Evolutionary conservation across 2,113 vertebrate genomes (phyloP).

Genomic region (Budorcas taxicolor): DNA sequence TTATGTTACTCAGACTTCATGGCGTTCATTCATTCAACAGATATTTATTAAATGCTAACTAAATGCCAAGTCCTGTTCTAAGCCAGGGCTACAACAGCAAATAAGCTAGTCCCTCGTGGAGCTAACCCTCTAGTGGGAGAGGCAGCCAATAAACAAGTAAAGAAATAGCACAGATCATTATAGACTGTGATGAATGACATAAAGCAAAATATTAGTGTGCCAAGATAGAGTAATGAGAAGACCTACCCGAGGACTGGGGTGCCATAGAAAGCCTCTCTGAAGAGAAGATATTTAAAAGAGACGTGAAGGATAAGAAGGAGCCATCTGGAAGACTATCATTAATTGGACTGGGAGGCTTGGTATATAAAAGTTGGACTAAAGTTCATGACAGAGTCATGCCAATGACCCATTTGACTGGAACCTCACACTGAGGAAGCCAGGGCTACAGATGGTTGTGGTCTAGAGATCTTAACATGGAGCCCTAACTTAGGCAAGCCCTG

Average conservation of each 20-base stretch:
- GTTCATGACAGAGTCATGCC: background rate
- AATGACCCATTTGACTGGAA: background rate
- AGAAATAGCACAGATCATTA: background rate
- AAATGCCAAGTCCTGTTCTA: background rate
- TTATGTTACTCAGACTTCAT: background rate
- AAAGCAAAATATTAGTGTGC: background rate
- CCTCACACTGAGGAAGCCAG: background rate
- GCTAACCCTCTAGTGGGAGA: background rate
- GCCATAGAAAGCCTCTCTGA: background rate
- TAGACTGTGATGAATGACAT: background rate
- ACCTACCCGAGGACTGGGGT: background rate
- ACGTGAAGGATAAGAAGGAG: background rate
- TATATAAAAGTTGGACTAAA: background rate
- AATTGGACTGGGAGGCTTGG: background rate
- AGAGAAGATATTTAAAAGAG: background rate
- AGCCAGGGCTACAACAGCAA: background rate
- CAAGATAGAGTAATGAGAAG: background rate
- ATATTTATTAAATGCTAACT: background rate
- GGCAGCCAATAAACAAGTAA: background rate
- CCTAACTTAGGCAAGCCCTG: background rate
- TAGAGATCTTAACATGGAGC: background rate
- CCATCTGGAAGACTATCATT: background rate
- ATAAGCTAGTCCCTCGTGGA: background rate
- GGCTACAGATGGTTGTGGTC: background rate
- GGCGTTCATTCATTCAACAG: background rate